phyloP scores from a whole-genome alignment of 2,797 vertebrate genomes.

The Silurus aristotelis region DNA sequence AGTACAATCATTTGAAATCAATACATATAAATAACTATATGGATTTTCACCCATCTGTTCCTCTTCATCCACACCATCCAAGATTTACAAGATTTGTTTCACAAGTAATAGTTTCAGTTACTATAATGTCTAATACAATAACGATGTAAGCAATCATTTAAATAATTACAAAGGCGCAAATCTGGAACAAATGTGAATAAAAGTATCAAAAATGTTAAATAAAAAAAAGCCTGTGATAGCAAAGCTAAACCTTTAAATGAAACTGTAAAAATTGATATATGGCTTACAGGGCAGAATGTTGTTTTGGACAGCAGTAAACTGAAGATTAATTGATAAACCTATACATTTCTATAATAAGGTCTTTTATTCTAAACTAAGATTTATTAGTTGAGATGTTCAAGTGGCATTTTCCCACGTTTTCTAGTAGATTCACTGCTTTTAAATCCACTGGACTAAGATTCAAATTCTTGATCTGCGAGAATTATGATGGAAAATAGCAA shows the following conservation, averaged over 20 bases:
- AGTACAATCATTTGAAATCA: constrained; percentile 1
- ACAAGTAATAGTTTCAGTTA: not conserved
- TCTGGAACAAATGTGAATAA: not conserved
- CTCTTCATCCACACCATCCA: constrained; percentile 3
- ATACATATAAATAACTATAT: constrained; percentile 15
- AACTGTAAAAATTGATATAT: not conserved
- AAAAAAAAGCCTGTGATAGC: not conserved
- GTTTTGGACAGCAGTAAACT: not conserved
- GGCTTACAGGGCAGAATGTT: not conserved
- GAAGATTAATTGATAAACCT: not conserved
- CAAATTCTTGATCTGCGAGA: not conserved
- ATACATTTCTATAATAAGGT: not conserved
- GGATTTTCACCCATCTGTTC: not conserved
- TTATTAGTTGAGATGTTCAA: not conserved
- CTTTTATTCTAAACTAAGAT: not conserved
- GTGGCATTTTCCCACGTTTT: not conserved
- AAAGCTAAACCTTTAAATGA: not conserved
- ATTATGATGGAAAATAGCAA: not conserved
- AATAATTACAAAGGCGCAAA: constrained; percentile 7
- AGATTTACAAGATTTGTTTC: not conserved
- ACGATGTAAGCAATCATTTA: not conserved
- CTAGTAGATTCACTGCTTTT: not conserved
- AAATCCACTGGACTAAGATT: not conserved
- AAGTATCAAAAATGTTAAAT: not conserved
- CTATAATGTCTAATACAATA: constrained; percentile 15